Evolutionary conservation across 2,888 invertebrate genomes (phyloP), one percentile per base, ranked within the genome.

Genomic region (Horisme vitalbata): DNA sequence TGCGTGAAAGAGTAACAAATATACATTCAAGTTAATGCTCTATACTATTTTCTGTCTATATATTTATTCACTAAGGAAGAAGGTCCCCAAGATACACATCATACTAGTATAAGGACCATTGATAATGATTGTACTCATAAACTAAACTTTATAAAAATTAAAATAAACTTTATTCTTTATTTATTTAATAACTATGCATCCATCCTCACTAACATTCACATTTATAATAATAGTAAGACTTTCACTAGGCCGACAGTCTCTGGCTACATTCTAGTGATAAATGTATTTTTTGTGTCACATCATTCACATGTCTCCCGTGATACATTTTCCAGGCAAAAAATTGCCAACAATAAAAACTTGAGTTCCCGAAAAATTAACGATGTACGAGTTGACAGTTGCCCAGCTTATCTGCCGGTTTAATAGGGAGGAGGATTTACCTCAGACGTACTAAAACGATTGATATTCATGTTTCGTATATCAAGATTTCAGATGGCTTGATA

Each of bases 361-460:
- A 82, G 77, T 69, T 75, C 67, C 66, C 64, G 63, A 66, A 59
- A 83, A 84, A 87, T 87, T 86, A 86, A 86, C 85, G 85, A 86
- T 79, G 83, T 83, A 75, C 66, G 75, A 79, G 84, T 82, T 81
- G 86, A 85, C 85, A 83, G 84, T 63, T 66, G 68, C 65, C 67
- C 60, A 57, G 80, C 83, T 85, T 85, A 86, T 86, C 85, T 84
- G 52, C 62, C 37, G 63, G 62, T 63, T 75, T 80, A 82, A 83
- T 80, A 79, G 81, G 74, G 58, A 36, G 37, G 27, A 58, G 61
- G 65, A 59, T 66, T 59, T 60, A 60, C 65, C 59, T 58, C 56
- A 55, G 44, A 3, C 2, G n/a, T 3, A 43, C 14, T 11, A 18
- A 26, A 3, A 13, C n/a, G n/a, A 30, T 18, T 7, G 30, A 30